Percentiles rank a stretch among this genome's conserved stretches.
Evolutionary conservation across 2,113 vertebrate genomes (phyloP).

Genomic region (Chrysemys picta): DNA sequence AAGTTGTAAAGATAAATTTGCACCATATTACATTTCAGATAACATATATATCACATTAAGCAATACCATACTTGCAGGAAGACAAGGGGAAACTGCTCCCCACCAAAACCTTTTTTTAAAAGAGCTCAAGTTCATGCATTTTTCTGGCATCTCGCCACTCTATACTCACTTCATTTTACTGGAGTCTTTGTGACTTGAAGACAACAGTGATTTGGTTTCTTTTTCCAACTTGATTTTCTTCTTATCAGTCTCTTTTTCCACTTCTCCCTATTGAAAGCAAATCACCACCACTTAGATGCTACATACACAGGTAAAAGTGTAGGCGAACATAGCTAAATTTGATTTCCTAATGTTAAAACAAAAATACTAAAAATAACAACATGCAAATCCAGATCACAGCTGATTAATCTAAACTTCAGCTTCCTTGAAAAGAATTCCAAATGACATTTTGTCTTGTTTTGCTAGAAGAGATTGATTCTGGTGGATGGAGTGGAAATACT

Average conservation of each 20-base stretch:
- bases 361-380: background rate
- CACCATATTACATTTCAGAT: background rate
- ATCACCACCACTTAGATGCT: background rate
- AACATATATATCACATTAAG: background rate
- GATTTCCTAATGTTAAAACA: background rate
- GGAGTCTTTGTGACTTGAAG: slow-evolving; percentile 63
- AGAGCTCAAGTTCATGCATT: background rate
- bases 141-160: background rate
- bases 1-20: background rate
- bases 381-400: background rate
- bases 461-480: background rate
- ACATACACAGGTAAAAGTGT: background rate
- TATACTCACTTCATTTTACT: slow-evolving; percentile 81
- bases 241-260: slow-evolving; percentile 62
- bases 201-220: slow-evolving; percentile 55
- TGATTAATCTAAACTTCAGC: background rate
- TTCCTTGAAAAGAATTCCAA: background rate
- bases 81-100: background rate
- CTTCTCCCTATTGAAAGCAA: slow-evolving; percentile 62
- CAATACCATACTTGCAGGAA: background rate
- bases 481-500: background rate
- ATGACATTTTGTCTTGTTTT: background rate
- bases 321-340: background rate
- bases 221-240: slow-evolving; percentile 83
- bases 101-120: background rate